Percentiles rank a stretch among this genome's conserved stretches.
phyloP scores from a whole-genome alignment of 2,888 invertebrate genomes.

The Mermis nigrescens region DNA sequence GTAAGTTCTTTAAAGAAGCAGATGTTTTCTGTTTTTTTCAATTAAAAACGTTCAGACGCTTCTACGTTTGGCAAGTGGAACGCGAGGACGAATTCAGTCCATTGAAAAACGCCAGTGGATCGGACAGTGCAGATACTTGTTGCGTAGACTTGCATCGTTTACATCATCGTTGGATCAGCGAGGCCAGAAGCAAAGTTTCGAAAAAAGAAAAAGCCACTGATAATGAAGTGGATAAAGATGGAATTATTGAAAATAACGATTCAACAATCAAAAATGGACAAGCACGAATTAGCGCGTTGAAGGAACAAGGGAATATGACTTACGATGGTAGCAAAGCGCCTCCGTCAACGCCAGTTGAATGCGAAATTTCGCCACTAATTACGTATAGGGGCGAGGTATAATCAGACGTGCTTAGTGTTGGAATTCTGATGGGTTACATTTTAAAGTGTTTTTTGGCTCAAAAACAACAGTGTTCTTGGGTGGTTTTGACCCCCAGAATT shows the following conservation, averaged over 20 bases:
- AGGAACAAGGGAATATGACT: too few relatives aligned
- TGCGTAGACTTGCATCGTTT: conserved; percentile 53
- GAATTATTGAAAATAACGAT: not conserved
- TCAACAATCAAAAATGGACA: not conserved
- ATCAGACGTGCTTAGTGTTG: too few relatives aligned
- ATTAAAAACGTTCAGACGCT: conserved; percentile 39
- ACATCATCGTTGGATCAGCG: conserved; percentile 53
- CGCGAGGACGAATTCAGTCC: conserved; percentile 88
- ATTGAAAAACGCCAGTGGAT: conserved; percentile 71
- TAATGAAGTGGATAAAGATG: too few relatives aligned
- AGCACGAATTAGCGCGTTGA: not conserved
- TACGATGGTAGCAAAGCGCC: not conserved
- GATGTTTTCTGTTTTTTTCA: not conserved
- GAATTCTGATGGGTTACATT: too few relatives aligned
- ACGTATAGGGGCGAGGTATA: conserved; percentile 66
- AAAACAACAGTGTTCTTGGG: too few relatives aligned
- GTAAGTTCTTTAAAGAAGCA: too few relatives aligned
- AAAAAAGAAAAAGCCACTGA: too few relatives aligned
- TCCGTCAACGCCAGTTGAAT: conserved; percentile 21
- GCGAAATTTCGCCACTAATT: conserved; percentile 74
- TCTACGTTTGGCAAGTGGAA: conserved; percentile 76
- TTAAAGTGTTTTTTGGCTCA: too few relatives aligned
- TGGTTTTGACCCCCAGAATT: too few relatives aligned
- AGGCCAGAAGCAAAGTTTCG: conserved; percentile 57
- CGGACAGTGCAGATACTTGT: conserved; percentile 66